phyloP scores from a whole-genome alignment of 2,888 invertebrate species.

The Nasonovia ribisnigri region DNA sequence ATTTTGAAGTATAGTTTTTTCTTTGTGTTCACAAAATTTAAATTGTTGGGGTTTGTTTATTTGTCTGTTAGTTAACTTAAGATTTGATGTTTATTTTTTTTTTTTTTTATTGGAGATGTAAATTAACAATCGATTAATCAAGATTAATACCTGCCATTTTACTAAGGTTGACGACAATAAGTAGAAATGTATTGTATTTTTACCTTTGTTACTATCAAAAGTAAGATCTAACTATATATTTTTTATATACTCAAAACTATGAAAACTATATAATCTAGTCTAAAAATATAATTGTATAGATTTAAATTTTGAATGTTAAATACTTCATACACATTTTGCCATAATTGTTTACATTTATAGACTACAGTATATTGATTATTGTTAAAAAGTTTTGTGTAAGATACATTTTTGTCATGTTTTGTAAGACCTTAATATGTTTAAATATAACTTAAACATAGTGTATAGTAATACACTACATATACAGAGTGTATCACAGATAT shows the following conservation, averaged over 20 bases:
- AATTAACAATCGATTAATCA: slow-evolving; percentile 31
- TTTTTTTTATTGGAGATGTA: not conserved
- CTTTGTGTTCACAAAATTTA: slow-evolving; percentile 45
- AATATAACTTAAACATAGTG: not conserved
- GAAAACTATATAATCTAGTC: slow-evolving; percentile 5
- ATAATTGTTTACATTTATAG: slow-evolving; percentile 21
- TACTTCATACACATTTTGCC: not conserved
- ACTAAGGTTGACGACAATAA: slow-evolving; percentile 44
- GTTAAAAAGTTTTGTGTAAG: not conserved
- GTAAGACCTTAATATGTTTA: not conserved
- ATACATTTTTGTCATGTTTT: not conserved
- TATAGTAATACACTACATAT: not conserved
- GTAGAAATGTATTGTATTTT: slow-evolving; percentile 41
- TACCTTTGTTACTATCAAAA: slow-evolving; percentile 21
- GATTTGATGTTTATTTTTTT: not conserved
- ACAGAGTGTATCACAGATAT: not conserved
- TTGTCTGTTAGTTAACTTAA: slow-evolving; percentile 25
- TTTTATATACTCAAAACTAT: slow-evolving; percentile 19
- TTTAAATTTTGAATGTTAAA: slow-evolving; percentile 35
- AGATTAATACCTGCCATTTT: slow-evolving; percentile 37
- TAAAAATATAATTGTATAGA: slow-evolving; percentile 7
- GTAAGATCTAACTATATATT: slow-evolving; percentile 6
- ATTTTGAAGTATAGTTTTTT: slow-evolving; percentile 23
- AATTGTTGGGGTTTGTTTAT: slow-evolving; percentile 38
- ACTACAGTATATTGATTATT: not conserved